These are phyloP conservation scores for Melipona bicolor DNA, from an alignment of 2,888 invertebrate species.

Conservation along the genomic window DNA sequence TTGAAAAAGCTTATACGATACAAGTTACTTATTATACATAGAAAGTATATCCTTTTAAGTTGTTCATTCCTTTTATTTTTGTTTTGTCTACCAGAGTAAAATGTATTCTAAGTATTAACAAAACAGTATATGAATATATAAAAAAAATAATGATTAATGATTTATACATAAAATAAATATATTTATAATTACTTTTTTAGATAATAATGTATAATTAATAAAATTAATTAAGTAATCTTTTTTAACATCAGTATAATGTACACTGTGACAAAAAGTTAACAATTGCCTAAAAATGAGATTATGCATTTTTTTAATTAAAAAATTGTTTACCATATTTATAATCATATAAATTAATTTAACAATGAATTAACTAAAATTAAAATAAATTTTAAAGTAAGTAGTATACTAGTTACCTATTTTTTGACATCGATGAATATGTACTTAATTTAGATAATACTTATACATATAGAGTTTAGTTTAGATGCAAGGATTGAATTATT, in stretches of 20 bases:
- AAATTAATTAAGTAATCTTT: slow-evolving; percentile 4
- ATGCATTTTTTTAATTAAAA: slow-evolving; percentile 2
- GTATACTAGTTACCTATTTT: slow-evolving; percentile 14
- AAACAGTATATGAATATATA: not conserved
- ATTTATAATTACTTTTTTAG: slow-evolving; percentile 2
- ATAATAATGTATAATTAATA: not conserved
- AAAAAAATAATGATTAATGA: not conserved
- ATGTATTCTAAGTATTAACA: not conserved
- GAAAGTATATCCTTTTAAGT: not conserved
- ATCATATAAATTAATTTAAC: slow-evolving; percentile 16
- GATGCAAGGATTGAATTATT: not conserved
- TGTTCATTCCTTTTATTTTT: slow-evolving; percentile 12
- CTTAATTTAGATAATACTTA: slow-evolving; percentile 9
- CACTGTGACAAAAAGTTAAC: not conserved
- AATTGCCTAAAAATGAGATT: not conserved
- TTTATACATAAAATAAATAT: slow-evolving; percentile 2
- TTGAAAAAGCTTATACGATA: slow-evolving; percentile 46
- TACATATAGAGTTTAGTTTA: not conserved
- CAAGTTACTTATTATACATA: slow-evolving; percentile 27
- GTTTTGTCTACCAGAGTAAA: not conserved
- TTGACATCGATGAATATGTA: slow-evolving; percentile 16
- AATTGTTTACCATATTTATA: slow-evolving; percentile 14
- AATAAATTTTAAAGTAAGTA: not conserved
- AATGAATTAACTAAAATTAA: slow-evolving; percentile 1
- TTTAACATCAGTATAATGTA: not conserved